Evolutionary conservation across 2,113 vertebrate genomes (phyloP), one percentile per base, ranked within the genome.

Genomic region (Pelusios castaneus): DNA sequence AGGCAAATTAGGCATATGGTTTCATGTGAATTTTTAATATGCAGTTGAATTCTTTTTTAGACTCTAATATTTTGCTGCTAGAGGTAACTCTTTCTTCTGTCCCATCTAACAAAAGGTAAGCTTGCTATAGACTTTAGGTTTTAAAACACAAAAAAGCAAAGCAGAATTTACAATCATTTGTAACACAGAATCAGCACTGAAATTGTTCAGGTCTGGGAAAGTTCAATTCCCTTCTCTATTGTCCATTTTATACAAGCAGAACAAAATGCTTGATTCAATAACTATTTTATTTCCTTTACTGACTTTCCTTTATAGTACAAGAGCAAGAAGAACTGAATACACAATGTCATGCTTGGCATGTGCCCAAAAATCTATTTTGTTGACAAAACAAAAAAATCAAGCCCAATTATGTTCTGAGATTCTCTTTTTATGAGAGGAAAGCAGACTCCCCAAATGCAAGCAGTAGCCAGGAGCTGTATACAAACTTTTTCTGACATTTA

Each of bases 21-120:
- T 79, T 80, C 47, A 75, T 3, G 43, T 76, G 11, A 13, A 29
- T 31, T 95, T 93, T 81, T n/a, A 43, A 83, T n/a, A 70, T 43
- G 0, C 93, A 96, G 86, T 67, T 6, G 27, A 80, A 27, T 16
- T 89, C 54, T 78, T 41, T 51, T 14, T 47, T 25, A 75, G 38
- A 38, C 41, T 22, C 38, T 43, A 75, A 43, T 75, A 75, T 24
- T 27, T 75, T 75, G 24, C 41, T 43, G 73, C 41, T 75, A 22
- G 38, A 25, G 24, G 41, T 13, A 38, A 75, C 73, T 27, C 3
- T 75, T 25, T 75, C 73, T 75, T 75, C 73, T 75, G 41, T 75
- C 41, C 73, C 73, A 43, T 75, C 25, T 45, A 38, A 43, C 41
- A 8, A 3, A 47, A 75, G 24, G 38, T 45, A 75, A 43, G 12